phyloP scores from a whole-genome alignment of 2,113 vertebrate genomes.

The Rhabdomys dilectus region DNA sequence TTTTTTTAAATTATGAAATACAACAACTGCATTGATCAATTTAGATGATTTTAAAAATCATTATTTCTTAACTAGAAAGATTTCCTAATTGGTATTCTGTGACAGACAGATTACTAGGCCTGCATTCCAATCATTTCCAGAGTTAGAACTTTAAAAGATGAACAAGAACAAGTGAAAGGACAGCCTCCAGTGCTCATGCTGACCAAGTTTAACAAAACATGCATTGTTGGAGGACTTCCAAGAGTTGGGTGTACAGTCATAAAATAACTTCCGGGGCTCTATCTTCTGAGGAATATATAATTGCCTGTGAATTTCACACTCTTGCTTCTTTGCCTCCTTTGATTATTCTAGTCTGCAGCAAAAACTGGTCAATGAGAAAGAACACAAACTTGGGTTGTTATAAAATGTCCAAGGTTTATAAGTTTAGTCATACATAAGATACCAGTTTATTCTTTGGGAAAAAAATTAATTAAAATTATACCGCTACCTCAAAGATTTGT shows the following conservation, averaged over 20 bases:
- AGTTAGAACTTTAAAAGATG: constrained; percentile 37
- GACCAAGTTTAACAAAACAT: constrained; percentile 32
- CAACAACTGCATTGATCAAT: not conserved
- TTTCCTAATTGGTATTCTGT: constrained; percentile 28
- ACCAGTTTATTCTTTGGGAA: not conserved
- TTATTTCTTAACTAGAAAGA: constrained; percentile 4
- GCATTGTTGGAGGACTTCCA: not conserved
- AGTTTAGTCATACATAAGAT: not conserved
- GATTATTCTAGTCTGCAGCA: not conserved
- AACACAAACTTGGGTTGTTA: not conserved
- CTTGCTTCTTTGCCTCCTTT: not conserved
- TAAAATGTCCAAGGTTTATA: not conserved
- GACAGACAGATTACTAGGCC: not conserved
- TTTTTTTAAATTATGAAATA: not conserved
- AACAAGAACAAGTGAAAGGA: not conserved
- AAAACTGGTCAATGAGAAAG: not conserved
- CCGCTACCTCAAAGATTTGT: not conserved
- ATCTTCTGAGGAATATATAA: not conserved
- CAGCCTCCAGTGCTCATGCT: not conserved
- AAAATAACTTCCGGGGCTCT: not conserved
- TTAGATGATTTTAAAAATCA: not conserved
- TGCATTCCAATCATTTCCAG: constrained; percentile 9
- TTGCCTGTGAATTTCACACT: not conserved
- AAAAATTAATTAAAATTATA: not conserved
- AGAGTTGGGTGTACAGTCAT: not conserved